Conservation (phyloP, 2,113 vertebrate genomes). For the Tetrax tetrax region DNA sequence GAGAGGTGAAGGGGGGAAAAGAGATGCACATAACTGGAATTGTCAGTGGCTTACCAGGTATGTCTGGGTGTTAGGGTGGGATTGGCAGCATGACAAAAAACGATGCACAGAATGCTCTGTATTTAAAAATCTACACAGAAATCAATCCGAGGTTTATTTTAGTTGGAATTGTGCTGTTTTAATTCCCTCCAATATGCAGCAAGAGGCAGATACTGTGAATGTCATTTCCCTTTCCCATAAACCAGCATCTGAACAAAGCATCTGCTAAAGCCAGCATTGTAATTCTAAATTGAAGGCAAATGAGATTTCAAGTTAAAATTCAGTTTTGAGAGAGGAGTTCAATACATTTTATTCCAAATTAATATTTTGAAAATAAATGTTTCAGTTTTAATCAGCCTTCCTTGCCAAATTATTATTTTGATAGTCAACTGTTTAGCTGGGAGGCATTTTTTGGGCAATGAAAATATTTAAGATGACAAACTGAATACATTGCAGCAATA, state of each 20-base stretch:
- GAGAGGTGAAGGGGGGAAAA: background rate
- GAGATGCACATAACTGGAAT: background rate
- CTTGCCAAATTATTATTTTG: background rate
- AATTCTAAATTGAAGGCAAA: background rate
- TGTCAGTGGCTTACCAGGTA: background rate
- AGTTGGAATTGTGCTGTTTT: background rate
- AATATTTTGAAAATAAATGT: background rate
- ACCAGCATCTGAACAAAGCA: background rate
- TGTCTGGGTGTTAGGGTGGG: background rate
- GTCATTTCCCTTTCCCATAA: background rate
- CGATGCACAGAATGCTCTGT: fast-evolving
- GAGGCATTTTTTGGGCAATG: background rate
- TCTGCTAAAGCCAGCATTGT: background rate
- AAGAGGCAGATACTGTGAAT: background rate
- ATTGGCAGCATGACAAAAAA: background rate
- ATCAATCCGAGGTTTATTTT: background rate
- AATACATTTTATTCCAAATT: background rate
- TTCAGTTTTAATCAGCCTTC: background rate
- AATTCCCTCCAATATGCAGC: background rate
- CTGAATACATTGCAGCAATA: background rate
- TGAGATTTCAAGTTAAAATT: background rate
- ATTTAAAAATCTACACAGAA: background rate
- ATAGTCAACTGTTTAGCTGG: background rate
- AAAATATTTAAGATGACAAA: background rate
- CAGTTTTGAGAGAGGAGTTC: background rate